phyloP scores from a whole-genome alignment of 1,140 invertebrate species.

The Leptinotarsa defecta region DNA sequence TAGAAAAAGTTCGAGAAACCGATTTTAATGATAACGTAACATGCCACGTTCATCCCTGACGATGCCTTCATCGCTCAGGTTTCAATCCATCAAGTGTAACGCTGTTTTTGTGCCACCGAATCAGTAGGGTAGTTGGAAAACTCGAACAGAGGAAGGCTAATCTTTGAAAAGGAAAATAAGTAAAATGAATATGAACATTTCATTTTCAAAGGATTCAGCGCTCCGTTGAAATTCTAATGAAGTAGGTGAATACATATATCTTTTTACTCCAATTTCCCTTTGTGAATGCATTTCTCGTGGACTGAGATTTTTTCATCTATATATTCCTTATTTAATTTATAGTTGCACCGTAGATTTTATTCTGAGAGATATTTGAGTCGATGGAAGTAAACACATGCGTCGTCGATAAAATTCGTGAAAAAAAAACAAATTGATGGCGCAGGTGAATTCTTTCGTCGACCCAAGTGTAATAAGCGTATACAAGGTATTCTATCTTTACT shows the following conservation, averaged over 20 bases:
- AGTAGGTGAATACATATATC: neutral
- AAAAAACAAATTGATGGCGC: too few relatives aligned
- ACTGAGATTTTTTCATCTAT: neutral
- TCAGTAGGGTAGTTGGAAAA: constrained; percentile 1
- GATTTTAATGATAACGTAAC: constrained; percentile 21
- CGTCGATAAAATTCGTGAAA: too few relatives aligned
- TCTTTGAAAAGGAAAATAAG: neutral
- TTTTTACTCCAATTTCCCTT: neutral
- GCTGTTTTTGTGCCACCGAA: constrained; percentile 11
- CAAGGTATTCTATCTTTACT: too few relatives aligned
- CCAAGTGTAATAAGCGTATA: too few relatives aligned
- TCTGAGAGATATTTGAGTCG: too few relatives aligned
- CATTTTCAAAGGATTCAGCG: neutral
- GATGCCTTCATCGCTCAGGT: constrained; percentile 11
- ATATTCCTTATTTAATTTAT: too few relatives aligned
- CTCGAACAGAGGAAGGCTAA: constrained; percentile 10
- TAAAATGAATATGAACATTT: constrained; percentile 4
- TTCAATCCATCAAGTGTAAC: constrained; percentile 18
- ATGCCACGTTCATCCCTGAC: constrained; percentile 15
- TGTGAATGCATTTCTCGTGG: neutral
- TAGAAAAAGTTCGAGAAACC: constrained; percentile 12
- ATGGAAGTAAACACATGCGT: too few relatives aligned
- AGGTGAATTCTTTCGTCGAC: too few relatives aligned
- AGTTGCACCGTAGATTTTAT: too few relatives aligned
- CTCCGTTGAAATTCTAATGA: neutral